These are phyloP conservation scores for Saguinus midas DNA, from an alignment of 2,113 vertebrate species.

Conservation along the genomic window DNA sequence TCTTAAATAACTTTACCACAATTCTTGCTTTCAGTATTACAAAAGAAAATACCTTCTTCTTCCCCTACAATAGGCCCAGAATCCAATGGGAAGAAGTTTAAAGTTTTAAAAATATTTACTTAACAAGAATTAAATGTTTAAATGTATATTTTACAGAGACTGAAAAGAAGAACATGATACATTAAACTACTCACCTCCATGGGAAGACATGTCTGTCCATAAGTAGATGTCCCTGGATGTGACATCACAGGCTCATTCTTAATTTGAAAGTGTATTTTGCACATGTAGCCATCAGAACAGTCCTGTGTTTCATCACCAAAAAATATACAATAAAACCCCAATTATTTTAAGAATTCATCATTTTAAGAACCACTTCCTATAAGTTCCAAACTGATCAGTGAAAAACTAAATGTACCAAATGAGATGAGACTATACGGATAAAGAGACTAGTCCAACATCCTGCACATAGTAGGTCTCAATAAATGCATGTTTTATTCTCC, in stretches of 20 bases:
- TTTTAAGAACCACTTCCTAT: constrained; percentile 24
- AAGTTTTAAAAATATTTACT: neutral
- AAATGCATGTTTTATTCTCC: neutral
- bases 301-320: constrained; percentile 79
- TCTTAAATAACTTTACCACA: neutral
- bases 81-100: neutral
- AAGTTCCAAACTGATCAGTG: neutral
- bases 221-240: constrained; percentile 38
- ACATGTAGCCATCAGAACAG: constrained; percentile 83
- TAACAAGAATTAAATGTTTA: neutral
- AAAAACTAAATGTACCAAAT: neutral
- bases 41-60: neutral
- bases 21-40: neutral
- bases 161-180: neutral
- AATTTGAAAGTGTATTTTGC: constrained; percentile 82
- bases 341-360: constrained; percentile 55
- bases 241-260: constrained; percentile 46
- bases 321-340: constrained; percentile 48
- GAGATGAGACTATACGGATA: neutral
- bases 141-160: neutral
- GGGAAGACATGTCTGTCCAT: constrained; percentile 44
- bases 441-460: neutral
- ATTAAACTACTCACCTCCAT: constrained; percentile 81
- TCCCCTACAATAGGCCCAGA: neutral
- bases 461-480: neutral